phyloP scores from a whole-genome alignment of 2,888 invertebrate genomes.

The Fragum sueziense region DNA sequence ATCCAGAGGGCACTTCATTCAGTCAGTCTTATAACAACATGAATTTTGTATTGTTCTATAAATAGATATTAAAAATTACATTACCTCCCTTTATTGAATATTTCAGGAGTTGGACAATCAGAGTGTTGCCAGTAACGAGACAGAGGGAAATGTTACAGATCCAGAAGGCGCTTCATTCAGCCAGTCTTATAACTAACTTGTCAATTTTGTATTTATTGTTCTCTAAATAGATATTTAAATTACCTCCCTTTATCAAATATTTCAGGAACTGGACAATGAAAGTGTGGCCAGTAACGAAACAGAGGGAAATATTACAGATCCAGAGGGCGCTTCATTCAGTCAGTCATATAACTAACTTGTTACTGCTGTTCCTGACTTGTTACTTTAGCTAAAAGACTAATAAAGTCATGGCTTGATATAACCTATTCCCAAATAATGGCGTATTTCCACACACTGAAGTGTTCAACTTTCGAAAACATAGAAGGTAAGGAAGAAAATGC shows the following conservation, averaged over 20 bases:
- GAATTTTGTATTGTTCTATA: too few species aligned
- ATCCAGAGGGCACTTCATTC: slow-evolving; percentile 54
- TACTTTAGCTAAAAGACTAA: too few species aligned
- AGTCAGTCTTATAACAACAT: slow-evolving; percentile 55
- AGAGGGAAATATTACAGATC: too few species aligned
- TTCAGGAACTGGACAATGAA: slow-evolving; percentile 68
- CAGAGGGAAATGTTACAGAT: slow-evolving; percentile 51
- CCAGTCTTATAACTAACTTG: slow-evolving; percentile 46
- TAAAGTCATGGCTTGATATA: too few species aligned
- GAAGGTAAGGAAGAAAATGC: too few species aligned
- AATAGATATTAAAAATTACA: too few species aligned
- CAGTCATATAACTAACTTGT: slow-evolving; percentile 49
- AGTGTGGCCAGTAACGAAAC: slow-evolving; percentile 55
- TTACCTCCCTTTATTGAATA: slow-evolving; percentile 3
- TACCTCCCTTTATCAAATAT: not conserved
- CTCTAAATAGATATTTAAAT: not conserved
- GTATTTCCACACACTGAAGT: too few species aligned
- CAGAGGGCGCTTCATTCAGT: slow-evolving; percentile 42
- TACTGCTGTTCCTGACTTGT: too few species aligned
- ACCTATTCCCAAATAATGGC: too few species aligned
- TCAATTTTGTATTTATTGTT: not conserved
- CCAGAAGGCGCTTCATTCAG: slow-evolving; percentile 58
- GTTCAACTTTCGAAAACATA: too few species aligned
- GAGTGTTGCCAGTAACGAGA: slow-evolving; percentile 56
- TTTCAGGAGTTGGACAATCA: slow-evolving; percentile 68